Conservation (phyloP, 37 sponge, comb jelly and placozoan species). For the Beroe forskalii region DNA sequence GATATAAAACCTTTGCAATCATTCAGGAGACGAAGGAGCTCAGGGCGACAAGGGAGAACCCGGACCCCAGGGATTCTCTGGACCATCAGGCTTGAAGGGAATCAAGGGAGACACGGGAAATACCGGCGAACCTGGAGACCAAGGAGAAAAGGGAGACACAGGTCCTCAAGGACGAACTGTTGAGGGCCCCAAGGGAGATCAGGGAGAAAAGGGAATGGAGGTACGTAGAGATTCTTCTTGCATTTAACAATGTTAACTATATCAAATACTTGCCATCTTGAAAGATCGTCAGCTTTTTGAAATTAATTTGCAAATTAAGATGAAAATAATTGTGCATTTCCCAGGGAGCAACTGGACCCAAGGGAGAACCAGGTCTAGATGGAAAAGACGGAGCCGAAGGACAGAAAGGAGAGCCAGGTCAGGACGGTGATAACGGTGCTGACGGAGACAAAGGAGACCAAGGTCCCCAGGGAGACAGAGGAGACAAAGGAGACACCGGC, state of each 20-base stretch:
- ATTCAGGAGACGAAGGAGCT: neutral
- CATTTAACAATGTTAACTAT: too few species aligned
- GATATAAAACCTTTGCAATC: too few species aligned
- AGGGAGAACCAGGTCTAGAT: neutral
- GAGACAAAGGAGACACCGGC: neutral
- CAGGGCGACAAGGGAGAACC: slow-evolving; percentile 29
- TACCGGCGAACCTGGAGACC: slow-evolving; percentile 14
- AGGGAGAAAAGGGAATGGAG: too few species aligned
- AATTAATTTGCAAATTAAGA: too few species aligned
- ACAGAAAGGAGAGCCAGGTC: slow-evolving; percentile 14
- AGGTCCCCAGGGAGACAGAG: neutral
- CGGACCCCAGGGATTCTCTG: slow-evolving; percentile 32
- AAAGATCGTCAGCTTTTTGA: too few species aligned
- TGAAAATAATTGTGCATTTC: too few species aligned
- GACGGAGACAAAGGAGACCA: slow-evolving; percentile 5
- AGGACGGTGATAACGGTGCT: neutral
- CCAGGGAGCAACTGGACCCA: neutral
- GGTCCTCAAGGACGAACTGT: slow-evolving; percentile 7
- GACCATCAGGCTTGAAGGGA: slow-evolving; percentile 70
- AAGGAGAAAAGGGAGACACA: neutral
- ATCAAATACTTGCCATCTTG: too few species aligned
- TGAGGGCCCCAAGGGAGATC: neutral
- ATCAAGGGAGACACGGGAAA: slow-evolving; percentile 50
- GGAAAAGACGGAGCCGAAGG: neutral
- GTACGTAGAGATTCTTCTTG: too few species aligned